These are phyloP conservation scores for Amphiprion percula DNA, from an alignment of 2,113 vertebrate species.

Conservation along the genomic window DNA sequence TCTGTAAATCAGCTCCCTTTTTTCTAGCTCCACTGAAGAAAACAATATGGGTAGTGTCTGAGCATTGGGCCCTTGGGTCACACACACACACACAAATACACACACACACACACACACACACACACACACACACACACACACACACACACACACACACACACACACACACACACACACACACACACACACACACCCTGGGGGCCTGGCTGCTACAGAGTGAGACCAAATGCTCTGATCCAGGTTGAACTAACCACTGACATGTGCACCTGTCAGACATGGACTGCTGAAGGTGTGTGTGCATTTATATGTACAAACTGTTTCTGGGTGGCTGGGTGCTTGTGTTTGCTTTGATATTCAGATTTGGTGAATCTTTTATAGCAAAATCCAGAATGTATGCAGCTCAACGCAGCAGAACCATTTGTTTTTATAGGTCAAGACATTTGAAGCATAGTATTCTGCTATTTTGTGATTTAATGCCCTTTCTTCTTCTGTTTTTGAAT, in stretches of 20 bases:
- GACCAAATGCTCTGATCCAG: slow-evolving; percentile 80
- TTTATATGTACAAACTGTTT: slow-evolving; percentile 29
- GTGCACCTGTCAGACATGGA: slow-evolving; percentile 78
- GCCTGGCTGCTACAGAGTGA: slow-evolving; percentile 68
- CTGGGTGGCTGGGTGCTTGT: slow-evolving; percentile 25
- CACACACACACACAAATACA: slow-evolving; percentile 7
- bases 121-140: not conserved
- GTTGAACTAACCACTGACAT: slow-evolving; percentile 77
- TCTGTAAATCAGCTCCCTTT: slow-evolving; percentile 79
- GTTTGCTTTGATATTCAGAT: not conserved
- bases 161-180: slow-evolving; percentile 36
- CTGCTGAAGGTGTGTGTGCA: slow-evolving; percentile 65
- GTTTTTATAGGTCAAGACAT: too few relatives aligned
- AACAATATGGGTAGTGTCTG: slow-evolving; percentile 78
- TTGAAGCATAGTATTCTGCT: too few relatives aligned
- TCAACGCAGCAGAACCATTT: too few relatives aligned
- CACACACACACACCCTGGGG: slow-evolving; percentile 48
- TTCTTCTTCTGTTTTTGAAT: not conserved
- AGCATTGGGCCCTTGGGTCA: slow-evolving; percentile 58
- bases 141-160: slow-evolving; percentile 33
- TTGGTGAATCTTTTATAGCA: not conserved
- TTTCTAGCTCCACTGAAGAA: slow-evolving; percentile 74
- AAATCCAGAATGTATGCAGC: not conserved
- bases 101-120: too few relatives aligned
- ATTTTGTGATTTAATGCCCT: too few relatives aligned